Evolutionary conservation across 2,113 vertebrate genomes (phyloP), one percentile per base, ranked within the genome.

Genomic region (Bagarius yarrelli): DNA sequence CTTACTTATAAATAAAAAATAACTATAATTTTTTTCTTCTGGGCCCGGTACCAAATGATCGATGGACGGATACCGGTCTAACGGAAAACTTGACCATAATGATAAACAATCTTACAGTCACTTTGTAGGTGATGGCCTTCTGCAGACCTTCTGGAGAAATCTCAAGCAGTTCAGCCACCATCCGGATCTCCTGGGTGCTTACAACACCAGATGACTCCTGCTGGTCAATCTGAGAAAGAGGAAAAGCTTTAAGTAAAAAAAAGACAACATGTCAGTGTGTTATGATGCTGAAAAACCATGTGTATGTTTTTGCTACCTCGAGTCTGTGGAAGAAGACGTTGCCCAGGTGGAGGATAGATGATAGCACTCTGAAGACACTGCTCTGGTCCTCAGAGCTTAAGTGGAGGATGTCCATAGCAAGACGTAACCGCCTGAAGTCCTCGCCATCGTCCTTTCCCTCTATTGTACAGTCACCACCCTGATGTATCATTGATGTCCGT

Each of bases 381-480:
- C 94, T 94, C 87, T 95, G 96, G 89, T 99, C 98, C 5, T 98
- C 95, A 1, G 88, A 36, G 8, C 90, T 96, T 91, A 99, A 98
- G 89, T 92, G 91, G 83, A 99, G 92, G 74, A 93, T 94, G 83
- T 98, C 96, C 98, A 99, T 95, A 89, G 96, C 95, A n/a, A 90
- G 94, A 80, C 97, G 92, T 59, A 99, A 89, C 83, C 95, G 93
- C 52, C 88, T 91, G 87, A 99, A 99, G 86, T 99, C 97, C 16
- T 95, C 95, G 0, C 90, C 90, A 0, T 98, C 98, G 0, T 94
- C 94, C 87, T 99, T 99, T 21, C 96, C 95, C 0, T 89, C 87
- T 56, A 99, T 98, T 87, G 91, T 94, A 0, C 98, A 99, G 87
- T 98, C 95, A 1, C 98, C 98, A 32, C 98, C 97, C 98, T 99